Evolutionary conservation across 2,888 invertebrate genomes (phyloP), one percentile per base, ranked within the genome.

Genomic region (Andrena bucephala): DNA sequence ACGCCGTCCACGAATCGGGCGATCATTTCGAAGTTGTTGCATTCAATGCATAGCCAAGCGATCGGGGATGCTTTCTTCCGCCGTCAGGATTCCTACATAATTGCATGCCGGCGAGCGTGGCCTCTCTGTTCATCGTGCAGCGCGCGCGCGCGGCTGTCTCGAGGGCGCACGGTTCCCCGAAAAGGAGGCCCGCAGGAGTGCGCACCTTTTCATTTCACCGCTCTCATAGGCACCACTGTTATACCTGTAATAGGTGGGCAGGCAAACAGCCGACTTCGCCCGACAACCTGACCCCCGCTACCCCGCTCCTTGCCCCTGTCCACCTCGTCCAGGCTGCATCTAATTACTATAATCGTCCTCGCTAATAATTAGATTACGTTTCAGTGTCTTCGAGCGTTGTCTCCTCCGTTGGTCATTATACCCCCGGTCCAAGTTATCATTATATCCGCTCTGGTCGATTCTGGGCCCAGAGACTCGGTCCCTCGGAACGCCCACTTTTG

Each of bases 321-420:
- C 16, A 29, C 59, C 69, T 36, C 16, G 27, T 3, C 31, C 27
- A 62, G 66, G 70, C 68, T 89, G 86, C 87, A 86, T 90, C 89
- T 93, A 94, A 94, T 94, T 92, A 94, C 94, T 94, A 94, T 94
- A 93, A 94, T 94, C 93, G 93, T 92, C 92, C 91, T 90, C 92
- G 91, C 90, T 91, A 92, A 93, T 94, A 94, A 94, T 94, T 94
- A 94, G 94, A 94, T 93, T 93, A 94, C 92, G 42, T 92, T 91
- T 92, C 91, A 91, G 89, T 85, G 88, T 89, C 91, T 90, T 90
- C 85, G 78, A 79, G 84, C 78, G 80, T 83, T 86, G 88, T 77
- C 78, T 42, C 66, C 82, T 69, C 24, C 76, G 71, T 29, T 68
- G 88, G 90, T 92, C 92, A 93, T 94, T 93, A 93, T 92, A 89